phyloP scores from a whole-genome alignment of 2,888 invertebrate species.

The Chymomyza caudatula region DNA sequence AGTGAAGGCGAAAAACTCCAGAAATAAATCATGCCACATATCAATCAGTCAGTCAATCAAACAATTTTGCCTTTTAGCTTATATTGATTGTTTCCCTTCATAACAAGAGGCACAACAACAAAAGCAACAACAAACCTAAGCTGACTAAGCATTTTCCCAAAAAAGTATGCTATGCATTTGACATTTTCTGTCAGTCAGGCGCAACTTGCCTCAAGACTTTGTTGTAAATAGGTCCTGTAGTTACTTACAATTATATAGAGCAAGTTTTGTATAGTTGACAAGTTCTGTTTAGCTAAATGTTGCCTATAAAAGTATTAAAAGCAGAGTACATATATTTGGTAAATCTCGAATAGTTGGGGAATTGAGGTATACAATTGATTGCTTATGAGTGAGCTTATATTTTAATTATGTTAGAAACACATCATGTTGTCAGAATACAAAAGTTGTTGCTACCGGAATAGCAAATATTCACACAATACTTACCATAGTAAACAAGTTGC shows the following conservation, averaged over 20 bases:
- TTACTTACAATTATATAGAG: neutral
- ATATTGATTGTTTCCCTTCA: conserved; percentile 52
- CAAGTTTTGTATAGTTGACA: conserved; percentile 48
- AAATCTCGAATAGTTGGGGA: neutral
- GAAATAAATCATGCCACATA: conserved; percentile 66
- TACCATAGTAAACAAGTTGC: no score
- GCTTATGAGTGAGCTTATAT: neutral
- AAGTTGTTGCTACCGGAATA: no score
- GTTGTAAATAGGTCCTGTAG: conserved; percentile 37
- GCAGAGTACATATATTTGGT: neutral
- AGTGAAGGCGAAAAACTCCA: neutral
- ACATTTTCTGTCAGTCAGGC: conserved; percentile 62
- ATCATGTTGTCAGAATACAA: no score
- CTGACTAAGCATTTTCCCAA: neutral
- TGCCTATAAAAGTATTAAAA: neutral
- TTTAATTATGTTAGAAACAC: neutral
- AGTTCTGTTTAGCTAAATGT: conserved; percentile 36
- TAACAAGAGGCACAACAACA: conserved; percentile 17
- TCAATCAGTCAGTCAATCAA: conserved; percentile 70
- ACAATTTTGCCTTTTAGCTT: conserved; percentile 41
- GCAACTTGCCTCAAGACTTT: conserved; percentile 37
- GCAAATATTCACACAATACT: no score
- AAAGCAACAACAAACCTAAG: conserved; percentile 11
- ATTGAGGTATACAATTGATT: neutral
- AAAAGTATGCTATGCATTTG: conserved; percentile 57